phyloP scores from a whole-genome alignment of 2,113 vertebrate genomes.

The Cisticola juncidis region DNA sequence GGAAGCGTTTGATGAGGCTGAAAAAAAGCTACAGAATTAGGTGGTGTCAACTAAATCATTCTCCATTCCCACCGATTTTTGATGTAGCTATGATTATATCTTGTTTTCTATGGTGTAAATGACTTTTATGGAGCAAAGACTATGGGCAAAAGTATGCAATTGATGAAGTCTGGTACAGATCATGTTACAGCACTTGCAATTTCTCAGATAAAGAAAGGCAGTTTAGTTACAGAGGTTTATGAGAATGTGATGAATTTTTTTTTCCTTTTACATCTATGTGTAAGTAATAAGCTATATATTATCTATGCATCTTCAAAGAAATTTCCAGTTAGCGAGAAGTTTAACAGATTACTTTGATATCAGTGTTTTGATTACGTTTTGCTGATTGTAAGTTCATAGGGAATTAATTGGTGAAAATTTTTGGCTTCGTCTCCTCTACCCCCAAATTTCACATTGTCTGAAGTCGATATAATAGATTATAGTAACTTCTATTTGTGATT shows the following conservation, averaged over 20 bases:
- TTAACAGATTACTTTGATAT: background rate
- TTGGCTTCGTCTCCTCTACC: background rate
- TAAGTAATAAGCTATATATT: background rate
- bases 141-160: background rate
- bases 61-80: background rate
- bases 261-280: fast-evolving
- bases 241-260: background rate
- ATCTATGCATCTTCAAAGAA: background rate
- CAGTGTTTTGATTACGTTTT: background rate
- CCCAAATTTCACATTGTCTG: background rate
- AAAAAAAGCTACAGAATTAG: background rate
- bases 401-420: background rate
- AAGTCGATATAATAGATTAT: background rate
- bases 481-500: background rate
- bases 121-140: background rate
- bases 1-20: background rate
- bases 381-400: background rate
- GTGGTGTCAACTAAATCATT: fast-evolving
- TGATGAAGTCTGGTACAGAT: background rate
- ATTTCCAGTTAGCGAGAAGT: background rate
- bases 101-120: background rate
- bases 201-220: background rate
- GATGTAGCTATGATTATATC: background rate
- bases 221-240: background rate
- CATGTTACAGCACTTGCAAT: background rate